Evolutionary conservation across 2,113 vertebrate species (phyloP).

Genomic region (Carassius gibelio): DNA sequence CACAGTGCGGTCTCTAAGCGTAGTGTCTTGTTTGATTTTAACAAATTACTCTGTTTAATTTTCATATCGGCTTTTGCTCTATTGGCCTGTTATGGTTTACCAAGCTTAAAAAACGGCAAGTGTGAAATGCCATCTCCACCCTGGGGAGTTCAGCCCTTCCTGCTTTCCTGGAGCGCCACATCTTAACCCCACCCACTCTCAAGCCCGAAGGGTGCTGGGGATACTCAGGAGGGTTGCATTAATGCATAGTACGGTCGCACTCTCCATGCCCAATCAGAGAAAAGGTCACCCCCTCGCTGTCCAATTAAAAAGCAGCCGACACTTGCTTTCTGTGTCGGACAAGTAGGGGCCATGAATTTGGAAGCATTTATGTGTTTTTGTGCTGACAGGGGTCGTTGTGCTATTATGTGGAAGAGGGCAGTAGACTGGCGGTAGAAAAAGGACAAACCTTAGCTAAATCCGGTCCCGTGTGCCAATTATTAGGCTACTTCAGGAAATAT

Average conservation of each 20-base stretch:
- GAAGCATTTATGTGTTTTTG: slow-evolving; percentile 44
- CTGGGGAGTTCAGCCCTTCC: slow-evolving; percentile 22
- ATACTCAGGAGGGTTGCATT: slow-evolving; percentile 54
- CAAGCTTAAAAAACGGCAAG: slow-evolving; percentile 35
- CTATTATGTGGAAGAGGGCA: slow-evolving; percentile 34
- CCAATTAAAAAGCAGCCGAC: slow-evolving; percentile 72
- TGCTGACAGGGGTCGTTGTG: slow-evolving; percentile 44
- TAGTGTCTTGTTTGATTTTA: slow-evolving; percentile 59
- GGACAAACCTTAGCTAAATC: slow-evolving; percentile 22
- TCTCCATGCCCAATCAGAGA: slow-evolving; percentile 67
- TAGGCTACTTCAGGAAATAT: slow-evolving; percentile 21
- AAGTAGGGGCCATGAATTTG: slow-evolving; percentile 56
- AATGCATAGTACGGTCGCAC: slow-evolving; percentile 48
- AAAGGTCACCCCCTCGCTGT: slow-evolving; percentile 68
- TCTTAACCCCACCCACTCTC: slow-evolving; percentile 32
- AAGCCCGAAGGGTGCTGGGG: slow-evolving; percentile 46
- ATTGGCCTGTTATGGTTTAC: slow-evolving; percentile 60
- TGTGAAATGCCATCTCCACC: slow-evolving; percentile 57
- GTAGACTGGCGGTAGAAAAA: slow-evolving; percentile 7
- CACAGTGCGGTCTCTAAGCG: slow-evolving; percentile 52
- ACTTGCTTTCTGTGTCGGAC: slow-evolving; percentile 65
- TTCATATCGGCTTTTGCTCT: slow-evolving; percentile 47
- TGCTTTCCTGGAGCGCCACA: slow-evolving; percentile 40
- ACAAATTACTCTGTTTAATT: slow-evolving; percentile 54
- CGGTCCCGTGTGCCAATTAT: slow-evolving; percentile 30